Base-by-base conservation (phyloP, 1,140 invertebrate genomes). In the Pachyrhynchus sulphureomaculatus region DNA sequence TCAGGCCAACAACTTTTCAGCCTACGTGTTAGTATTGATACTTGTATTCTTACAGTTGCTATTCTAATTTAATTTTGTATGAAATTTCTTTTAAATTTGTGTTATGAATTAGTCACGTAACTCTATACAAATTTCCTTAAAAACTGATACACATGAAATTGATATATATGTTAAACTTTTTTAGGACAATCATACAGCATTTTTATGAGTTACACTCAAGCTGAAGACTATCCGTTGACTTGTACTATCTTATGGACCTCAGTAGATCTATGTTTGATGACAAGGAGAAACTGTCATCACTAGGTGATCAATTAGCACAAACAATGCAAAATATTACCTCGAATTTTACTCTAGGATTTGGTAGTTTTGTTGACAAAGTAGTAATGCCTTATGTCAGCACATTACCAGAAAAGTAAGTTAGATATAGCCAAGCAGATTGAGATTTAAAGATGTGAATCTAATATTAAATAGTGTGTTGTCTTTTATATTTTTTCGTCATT, bases 351-450 rank as follows among this genome's bases (percentile, higher is more conserved):
- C 74, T 95, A 18, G 93, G 93, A 42, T 92, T 95, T 72, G 93
- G 93, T 4, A 91, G 89, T 54, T 96, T 95, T 79, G 86, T 95
- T 0, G 93, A 96, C 68, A 96, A 96, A 78, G 87, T 89, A 23
- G 81, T 86, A 0, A 82, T 92, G 76, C 93, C 92, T 0, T 94
- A 87, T 78, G 86, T 89, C 6, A 84, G 81, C 74, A 84, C 81
- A 55, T 74, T 80, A 9, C 75, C 68, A n/a, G 72, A 76, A 37
- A 79, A 80, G 83, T 84, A 78, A 76, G 80, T 79, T 29, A 29
- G 5, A 29, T 9, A 29, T 2, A 29, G 26, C n/a, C n/a, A n/a
- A n/a, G n/a, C n/a, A n/a, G n/a, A n/a, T n/a, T n/a, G n/a, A n/a
- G n/a, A n/a, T n/a, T n/a, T n/a, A n/a, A n/a, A n/a, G n/a, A n/a